These are phyloP conservation scores for Aplodontia rufa DNA, from an alignment of 2,113 vertebrate genomes.

Conservation along the genomic window DNA sequence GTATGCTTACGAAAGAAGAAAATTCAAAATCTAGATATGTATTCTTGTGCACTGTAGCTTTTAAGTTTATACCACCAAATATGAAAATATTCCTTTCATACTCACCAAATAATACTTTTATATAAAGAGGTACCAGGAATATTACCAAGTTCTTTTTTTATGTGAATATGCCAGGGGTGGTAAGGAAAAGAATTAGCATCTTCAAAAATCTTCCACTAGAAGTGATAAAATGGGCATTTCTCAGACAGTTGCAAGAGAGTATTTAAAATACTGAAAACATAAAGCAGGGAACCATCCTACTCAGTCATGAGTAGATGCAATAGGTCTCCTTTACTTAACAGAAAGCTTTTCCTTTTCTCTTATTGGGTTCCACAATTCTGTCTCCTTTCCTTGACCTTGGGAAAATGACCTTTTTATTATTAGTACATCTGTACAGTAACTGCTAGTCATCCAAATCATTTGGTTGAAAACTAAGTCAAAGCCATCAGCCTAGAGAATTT, in stretches of 20 bases:
- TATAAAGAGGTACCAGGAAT: background rate
- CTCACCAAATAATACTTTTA: constrained; percentile 31
- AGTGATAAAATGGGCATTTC: constrained; percentile 26
- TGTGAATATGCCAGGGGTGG: background rate
- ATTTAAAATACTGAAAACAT: constrained; percentile 14
- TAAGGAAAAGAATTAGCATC: constrained; percentile 35
- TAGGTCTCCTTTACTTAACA: background rate
- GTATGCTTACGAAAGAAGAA: constrained; percentile 25
- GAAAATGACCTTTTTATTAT: background rate
- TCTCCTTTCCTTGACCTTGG: background rate
- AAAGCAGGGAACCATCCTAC: background rate
- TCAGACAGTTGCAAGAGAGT: background rate
- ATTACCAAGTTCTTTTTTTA: constrained; percentile 11
- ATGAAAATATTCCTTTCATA: constrained; percentile 48
- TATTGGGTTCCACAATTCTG: constrained; percentile 2
- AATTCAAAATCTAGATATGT: constrained; percentile 44
- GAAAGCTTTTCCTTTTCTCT: background rate
- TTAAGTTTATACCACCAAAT: constrained; percentile 30
- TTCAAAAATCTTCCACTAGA: background rate
- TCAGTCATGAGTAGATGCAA: background rate
- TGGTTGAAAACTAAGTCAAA: constrained; percentile 24
- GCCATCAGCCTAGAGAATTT: background rate
- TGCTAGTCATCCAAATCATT: constrained; percentile 34
- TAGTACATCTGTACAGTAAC: constrained; percentile 11
- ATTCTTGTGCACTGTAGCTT: constrained; percentile 4